A percentile compares a stretch with the other conserved stretches of the same genome.
These are phyloP conservation scores for Elmis aenea DNA, from an alignment of 2,888 invertebrate species.

Conservation along the genomic window DNA sequence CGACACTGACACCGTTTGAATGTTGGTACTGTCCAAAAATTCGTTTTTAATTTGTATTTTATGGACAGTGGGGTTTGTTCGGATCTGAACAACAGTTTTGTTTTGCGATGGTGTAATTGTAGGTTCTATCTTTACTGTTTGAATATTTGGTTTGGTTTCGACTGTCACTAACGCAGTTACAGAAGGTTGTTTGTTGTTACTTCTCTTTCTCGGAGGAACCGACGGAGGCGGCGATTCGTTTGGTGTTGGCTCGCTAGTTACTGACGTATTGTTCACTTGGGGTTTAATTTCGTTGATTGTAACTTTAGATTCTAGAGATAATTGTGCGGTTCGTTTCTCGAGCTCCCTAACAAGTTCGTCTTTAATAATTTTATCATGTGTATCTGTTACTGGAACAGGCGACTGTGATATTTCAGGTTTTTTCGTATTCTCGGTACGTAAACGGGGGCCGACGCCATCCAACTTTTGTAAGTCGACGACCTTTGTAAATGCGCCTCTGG, in stretches of 20 bases:
- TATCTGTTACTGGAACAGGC: neutral
- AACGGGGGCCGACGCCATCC: conserved; percentile 25
- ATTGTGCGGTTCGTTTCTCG: too few species aligned
- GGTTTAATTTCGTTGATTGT: conserved; percentile 1
- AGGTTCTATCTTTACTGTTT: conserved; percentile 3
- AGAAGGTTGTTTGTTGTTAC: conserved; percentile 38
- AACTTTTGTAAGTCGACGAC: conserved; percentile 28
- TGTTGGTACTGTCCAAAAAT: conserved; percentile 32
- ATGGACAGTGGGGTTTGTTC: conserved; percentile 45
- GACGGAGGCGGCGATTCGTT: conserved; percentile 32
- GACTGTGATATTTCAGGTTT: neutral
- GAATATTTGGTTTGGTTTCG: conserved; percentile 4
- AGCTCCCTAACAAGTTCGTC: too few species aligned
- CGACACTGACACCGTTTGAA: conserved; percentile 33
- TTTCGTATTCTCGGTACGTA: conserved; percentile 9
- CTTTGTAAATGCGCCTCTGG: conserved; percentile 58
- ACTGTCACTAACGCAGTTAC: conserved; percentile 15
- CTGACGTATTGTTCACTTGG: neutral
- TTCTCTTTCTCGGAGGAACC: conserved; percentile 44
- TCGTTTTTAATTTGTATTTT: conserved; percentile 54
- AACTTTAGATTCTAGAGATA: conserved; percentile 5
- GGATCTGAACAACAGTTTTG: conserved; percentile 49
- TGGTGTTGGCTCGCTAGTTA: neutral
- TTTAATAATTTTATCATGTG: too few species aligned
- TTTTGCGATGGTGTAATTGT: conserved; percentile 21